Evolutionary conservation across 2,797 vertebrate species (phyloP).

Genomic region (Crotalus adamanteus): DNA sequence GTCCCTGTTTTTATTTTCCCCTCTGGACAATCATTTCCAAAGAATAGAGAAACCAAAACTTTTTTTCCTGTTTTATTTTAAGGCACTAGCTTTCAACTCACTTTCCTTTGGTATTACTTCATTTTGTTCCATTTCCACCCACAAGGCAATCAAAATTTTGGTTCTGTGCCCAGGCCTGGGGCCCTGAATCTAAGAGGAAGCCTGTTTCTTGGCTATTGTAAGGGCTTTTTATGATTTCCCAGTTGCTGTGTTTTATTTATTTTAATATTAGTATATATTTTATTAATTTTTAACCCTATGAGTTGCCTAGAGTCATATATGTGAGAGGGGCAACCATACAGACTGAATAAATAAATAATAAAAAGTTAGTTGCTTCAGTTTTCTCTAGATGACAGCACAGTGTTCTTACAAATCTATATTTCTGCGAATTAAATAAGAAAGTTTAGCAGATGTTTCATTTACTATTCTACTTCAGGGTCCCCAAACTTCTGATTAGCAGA

Average conservation of each 20-base stretch:
- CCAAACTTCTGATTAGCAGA: not conserved
- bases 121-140: not conserved
- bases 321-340: not conserved
- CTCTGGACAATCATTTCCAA: not conserved
- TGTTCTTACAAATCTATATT: not conserved
- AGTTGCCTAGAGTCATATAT: not conserved
- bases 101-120: not conserved
- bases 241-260: not conserved
- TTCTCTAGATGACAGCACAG: not conserved
- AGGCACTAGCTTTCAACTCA: not conserved
- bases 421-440: not conserved
- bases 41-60: slow-evolving; percentile 32
- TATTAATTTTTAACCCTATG: not conserved
- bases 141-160: not conserved
- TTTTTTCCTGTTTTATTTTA: not conserved
- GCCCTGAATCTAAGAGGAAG: not conserved
- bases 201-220: not conserved
- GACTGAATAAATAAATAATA: not conserved
- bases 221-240: not conserved
- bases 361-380: not conserved
- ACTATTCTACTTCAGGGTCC: not conserved
- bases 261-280: not conserved
- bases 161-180: not conserved
- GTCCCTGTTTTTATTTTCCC: not conserved
- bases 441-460: not conserved